Evolutionary conservation across 2,888 invertebrate genomes (phyloP).

Genomic region (Cephonodes hylas): DNA sequence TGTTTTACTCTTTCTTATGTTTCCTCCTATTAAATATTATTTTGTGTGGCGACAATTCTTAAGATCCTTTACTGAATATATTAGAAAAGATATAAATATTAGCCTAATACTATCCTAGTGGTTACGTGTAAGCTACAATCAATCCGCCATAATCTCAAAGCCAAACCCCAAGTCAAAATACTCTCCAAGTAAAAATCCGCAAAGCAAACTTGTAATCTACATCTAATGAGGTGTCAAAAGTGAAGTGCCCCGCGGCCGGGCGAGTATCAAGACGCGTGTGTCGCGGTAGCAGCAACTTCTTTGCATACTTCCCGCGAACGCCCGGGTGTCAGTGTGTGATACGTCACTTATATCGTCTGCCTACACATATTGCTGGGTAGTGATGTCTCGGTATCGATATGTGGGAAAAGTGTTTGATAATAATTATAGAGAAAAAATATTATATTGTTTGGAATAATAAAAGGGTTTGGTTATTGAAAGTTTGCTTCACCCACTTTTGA

Average conservation of each 20-base stretch:
- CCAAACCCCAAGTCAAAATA: too few relatives aligned
- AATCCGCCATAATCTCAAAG: too few relatives aligned
- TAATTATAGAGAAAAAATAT: background rate
- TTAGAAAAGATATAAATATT: too few relatives aligned
- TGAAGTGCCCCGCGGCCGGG: slow-evolving; percentile 39
- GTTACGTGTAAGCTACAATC: too few relatives aligned
- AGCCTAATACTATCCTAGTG: too few relatives aligned
- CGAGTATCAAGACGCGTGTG: slow-evolving; percentile 65
- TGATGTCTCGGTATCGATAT: slow-evolving; percentile 32
- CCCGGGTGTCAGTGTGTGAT: slow-evolving; percentile 76
- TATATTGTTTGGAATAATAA: too few relatives aligned
- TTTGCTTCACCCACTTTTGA: too few relatives aligned
- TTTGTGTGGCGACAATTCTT: too few relatives aligned
- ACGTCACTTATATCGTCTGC: slow-evolving; percentile 77
- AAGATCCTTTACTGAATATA: too few relatives aligned
- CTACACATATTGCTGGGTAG: slow-evolving; percentile 71
- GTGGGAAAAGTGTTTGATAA: slow-evolving; percentile 7
- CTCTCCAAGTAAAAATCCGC: background rate
- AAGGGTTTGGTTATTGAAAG: too few relatives aligned
- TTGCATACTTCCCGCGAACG: slow-evolving; percentile 78
- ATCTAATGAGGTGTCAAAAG: slow-evolving; percentile 49
- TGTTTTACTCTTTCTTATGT: too few relatives aligned
- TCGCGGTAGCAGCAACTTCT: slow-evolving; percentile 66
- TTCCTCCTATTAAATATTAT: too few relatives aligned
- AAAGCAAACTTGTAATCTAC: slow-evolving; percentile 20